A percentile compares a stretch with the other conserved stretches of the same genome.
phyloP scores from a whole-genome alignment of 2,888 invertebrate genomes.

The Eristalis tenax region DNA sequence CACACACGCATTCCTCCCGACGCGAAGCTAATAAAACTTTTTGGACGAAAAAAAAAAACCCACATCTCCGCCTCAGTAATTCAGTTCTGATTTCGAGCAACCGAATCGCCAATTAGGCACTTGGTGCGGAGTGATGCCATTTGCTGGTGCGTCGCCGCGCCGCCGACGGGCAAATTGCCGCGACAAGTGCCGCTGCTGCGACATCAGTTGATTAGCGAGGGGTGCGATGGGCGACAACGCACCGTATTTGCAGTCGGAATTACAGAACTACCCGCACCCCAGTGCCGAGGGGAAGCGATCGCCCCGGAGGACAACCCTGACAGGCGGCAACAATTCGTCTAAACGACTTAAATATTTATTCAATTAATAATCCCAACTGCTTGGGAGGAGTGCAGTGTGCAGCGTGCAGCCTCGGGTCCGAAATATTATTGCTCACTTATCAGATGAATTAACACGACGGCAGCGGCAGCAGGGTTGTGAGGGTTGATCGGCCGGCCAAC shows the following conservation, averaged over 20 bases:
- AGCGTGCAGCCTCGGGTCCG: slow-evolving; percentile 11
- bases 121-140: not conserved
- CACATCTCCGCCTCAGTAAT: slow-evolving; percentile 15
- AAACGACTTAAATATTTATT: slow-evolving; percentile 71
- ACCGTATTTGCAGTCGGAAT: slow-evolving; percentile 47
- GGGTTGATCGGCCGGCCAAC: slow-evolving; percentile 41
- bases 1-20: slow-evolving; percentile 33
- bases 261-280: slow-evolving; percentile 27
- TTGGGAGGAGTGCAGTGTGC: slow-evolving; percentile 12
- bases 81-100: slow-evolving; percentile 55
- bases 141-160: not conserved
- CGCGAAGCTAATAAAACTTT: slow-evolving; percentile 35
- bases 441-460: slow-evolving; percentile 78
- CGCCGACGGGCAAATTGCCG: not conserved
- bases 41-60: slow-evolving; percentile 4
- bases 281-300: not conserved
- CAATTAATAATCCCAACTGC: slow-evolving; percentile 63
- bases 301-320: not conserved
- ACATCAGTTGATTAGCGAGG: slow-evolving; percentile 35
- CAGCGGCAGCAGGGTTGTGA: slow-evolving; percentile 12
- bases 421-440: slow-evolving; percentile 79
- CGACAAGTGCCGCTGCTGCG: slow-evolving; percentile 33
- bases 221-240: slow-evolving; percentile 5
- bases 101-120: slow-evolving; percentile 58
- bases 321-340: slow-evolving; percentile 40